Evolutionary conservation across 1,140 invertebrate species (phyloP), one percentile per base, ranked within the genome.

Genomic region (Propsilocerus akamusi): DNA sequence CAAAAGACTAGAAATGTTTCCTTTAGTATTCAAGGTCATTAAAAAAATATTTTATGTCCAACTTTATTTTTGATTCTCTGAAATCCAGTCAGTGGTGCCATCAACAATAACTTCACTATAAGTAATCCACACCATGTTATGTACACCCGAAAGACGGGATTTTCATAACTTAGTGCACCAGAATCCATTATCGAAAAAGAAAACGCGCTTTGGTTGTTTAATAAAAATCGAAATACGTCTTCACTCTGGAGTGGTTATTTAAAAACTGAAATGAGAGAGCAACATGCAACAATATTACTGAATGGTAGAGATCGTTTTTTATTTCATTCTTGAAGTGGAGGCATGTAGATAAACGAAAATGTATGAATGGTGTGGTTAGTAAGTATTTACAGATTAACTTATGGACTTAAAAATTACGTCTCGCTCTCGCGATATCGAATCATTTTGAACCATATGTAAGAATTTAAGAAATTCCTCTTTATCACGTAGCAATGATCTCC

Each of bases 61-160:
- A 81, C 78, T 67, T 69, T 74, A 46, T 76, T 77, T 46, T 56
- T 58, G 22, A 76, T 66, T 48, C 80, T 64, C 37, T 71, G 63
- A 2, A 60, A 46, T 0, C 53, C 70, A 0, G 78, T 81, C 5
- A 79, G 55, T 6, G 65, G 3, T 5, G 64, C 55, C 76, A 81
- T 77, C 0, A 56, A 14, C 24, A 80, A 24, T 49, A 77, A 64
- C 66, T 82, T 81, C 1, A 81, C 14, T 2, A 71, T 66, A 49
- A 81, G 54, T 12, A 80, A 54, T 25, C 62, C 66, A 11, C 67
- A 56, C 68, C 75, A 79, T 56, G 76, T 77, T 2, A 67, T 64
- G 54, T 72, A 80, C 46, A 65, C 57, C 48, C 63, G 61, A 41
- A 78, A 68, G 12, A 74, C 59, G 20, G 63, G 63, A 55, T 70